Conservation (phyloP, 1,140 invertebrate species). For the Procambarus virginalis region DNA sequence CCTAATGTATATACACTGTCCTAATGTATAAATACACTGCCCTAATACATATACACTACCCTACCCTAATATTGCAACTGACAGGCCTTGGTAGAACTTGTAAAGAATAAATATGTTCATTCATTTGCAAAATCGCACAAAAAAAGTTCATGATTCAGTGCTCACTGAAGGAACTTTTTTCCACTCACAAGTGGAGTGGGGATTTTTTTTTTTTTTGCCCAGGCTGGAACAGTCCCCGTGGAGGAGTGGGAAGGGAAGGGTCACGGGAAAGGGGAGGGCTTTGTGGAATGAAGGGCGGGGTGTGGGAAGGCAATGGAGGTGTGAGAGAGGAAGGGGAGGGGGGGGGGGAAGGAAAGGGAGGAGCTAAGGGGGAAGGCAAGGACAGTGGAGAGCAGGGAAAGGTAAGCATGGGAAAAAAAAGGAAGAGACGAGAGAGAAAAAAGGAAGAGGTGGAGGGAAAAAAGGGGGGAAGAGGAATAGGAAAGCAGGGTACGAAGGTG, state of each 20-base stretch:
- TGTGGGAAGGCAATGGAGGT: neutral
- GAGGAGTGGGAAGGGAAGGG: neutral
- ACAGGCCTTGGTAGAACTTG: slow-evolving; percentile 28
- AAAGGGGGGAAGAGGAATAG: no score
- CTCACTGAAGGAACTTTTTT: slow-evolving; percentile 18
- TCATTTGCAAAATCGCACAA: slow-evolving; percentile 62
- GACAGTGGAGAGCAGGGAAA: neutral
- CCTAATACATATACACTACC: neutral
- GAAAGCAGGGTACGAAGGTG: no score
- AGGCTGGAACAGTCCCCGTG: slow-evolving; percentile 16
- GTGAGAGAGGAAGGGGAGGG: slow-evolving; percentile 17
- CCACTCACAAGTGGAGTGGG: slow-evolving; percentile 43
- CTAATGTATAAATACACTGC: neutral
- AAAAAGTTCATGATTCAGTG: slow-evolving; percentile 39
- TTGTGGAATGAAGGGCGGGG: neutral
- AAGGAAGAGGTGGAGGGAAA: no score
- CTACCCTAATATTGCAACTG: slow-evolving; percentile 43
- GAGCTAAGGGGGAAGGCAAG: slow-evolving; percentile 3
- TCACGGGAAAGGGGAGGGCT: neutral
- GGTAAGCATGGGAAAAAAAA: neutral
- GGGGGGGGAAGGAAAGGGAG: slow-evolving; percentile 31
- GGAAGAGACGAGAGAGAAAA: neutral
- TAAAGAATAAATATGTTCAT: slow-evolving; percentile 53
- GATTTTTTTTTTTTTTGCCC: slow-evolving; percentile 11
- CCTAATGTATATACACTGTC: neutral